Conservation (phyloP, 2,888 invertebrate species). For the Opisthograptis luteolata region DNA sequence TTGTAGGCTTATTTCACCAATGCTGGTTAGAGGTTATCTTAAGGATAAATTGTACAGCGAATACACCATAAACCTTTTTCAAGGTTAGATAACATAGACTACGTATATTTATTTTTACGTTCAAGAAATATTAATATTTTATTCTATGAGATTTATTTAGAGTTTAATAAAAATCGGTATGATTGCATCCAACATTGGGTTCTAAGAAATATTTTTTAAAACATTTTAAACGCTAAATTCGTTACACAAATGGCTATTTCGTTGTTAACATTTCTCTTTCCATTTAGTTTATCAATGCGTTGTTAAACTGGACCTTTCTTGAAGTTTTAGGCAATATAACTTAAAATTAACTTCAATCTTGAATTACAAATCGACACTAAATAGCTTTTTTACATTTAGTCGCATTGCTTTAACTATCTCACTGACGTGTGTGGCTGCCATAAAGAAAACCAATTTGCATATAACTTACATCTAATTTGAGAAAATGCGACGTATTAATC, state of each 20-base stretch:
- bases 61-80: no score
- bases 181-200: no score
- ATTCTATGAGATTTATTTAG: no score
- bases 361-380: conserved; percentile 72
- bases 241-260: no score
- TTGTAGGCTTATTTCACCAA: neutral
- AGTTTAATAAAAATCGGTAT: no score
- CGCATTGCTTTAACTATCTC: conserved; percentile 63
- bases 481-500: conserved; percentile 70
- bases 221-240: no score
- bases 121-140: no score
- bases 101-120: no score
- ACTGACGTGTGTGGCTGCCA: conserved; percentile 71
- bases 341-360: conserved; percentile 60
- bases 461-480: conserved; percentile 66
- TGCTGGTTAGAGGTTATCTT: neutral
- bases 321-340: conserved; percentile 47
- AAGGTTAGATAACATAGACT: no score
- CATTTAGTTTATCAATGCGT: neutral
- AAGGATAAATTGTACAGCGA: no score
- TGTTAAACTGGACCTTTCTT: conserved; percentile 17
- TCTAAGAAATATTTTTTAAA: no score
- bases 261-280: no score
- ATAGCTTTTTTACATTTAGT: conserved; percentile 60
- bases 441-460: conserved; percentile 72